These are phyloP conservation scores for Cryptomyrus ogoouensis DNA, from an alignment of 2,113 vertebrate genomes.

Conservation along the genomic window DNA sequence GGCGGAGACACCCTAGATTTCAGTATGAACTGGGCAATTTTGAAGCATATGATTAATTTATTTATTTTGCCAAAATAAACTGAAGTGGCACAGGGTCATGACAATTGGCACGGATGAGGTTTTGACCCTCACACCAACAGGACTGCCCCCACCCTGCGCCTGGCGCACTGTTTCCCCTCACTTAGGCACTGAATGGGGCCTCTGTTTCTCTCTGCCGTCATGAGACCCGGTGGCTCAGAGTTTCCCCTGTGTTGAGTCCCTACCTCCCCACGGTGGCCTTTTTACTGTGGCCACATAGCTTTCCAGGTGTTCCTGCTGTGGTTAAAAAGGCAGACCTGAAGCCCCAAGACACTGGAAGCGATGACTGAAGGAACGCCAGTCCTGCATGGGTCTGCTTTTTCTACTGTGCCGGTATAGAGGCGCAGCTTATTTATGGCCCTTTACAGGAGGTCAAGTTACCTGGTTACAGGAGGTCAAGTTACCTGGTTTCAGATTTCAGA, in stretches of 20 bases:
- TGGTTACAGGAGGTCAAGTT: not conserved
- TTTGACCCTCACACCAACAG: not conserved
- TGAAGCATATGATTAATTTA: not conserved
- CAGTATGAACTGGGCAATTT: not conserved
- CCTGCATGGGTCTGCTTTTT: not conserved
- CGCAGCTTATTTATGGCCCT: not conserved
- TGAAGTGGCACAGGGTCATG: conserved; percentile 22
- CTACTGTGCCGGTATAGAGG: not conserved
- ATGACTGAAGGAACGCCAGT: not conserved
- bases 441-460: not conserved
- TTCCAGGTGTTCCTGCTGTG: not conserved
- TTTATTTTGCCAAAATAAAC: conserved; percentile 19
- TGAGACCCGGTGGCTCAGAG: not conserved
- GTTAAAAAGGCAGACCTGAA: not conserved
- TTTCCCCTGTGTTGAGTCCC: not conserved
- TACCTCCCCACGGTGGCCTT: not conserved
- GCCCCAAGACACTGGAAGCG: not conserved
- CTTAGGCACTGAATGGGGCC: conserved; percentile 20
- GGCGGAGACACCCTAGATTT: not conserved
- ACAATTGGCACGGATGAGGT: conserved; percentile 22
- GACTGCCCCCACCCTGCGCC: not conserved
- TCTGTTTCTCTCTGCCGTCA: conserved; percentile 17
- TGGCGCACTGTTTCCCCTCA: not conserved
- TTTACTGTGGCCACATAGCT: not conserved
- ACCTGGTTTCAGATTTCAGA: not conserved